These are phyloP conservation scores for Paralichthys olivaceus DNA, from an alignment of 2,113 vertebrate genomes.

Conservation along the genomic window DNA sequence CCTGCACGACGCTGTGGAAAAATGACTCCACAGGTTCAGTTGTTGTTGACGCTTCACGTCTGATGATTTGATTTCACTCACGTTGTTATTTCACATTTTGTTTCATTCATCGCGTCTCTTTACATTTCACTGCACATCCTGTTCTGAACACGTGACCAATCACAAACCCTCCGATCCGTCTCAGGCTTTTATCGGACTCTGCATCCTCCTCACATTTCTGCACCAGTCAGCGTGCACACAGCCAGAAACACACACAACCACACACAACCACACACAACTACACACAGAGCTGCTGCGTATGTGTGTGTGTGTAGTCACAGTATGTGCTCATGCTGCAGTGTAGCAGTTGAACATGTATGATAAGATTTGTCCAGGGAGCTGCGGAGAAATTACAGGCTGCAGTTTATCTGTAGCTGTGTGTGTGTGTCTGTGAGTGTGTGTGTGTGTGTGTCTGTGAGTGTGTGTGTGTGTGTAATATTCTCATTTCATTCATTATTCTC, in stretches of 20 bases:
- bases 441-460: no score
- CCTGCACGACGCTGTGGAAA: no score
- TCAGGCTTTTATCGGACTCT: constrained; percentile 15
- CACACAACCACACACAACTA: neutral
- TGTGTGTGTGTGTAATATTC: neutral
- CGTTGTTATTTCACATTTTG: no score
- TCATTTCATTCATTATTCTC: no score
- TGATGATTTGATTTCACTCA: no score
- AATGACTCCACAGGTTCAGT: no score
- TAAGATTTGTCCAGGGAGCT: neutral
- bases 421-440: neutral
- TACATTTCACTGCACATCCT: neutral
- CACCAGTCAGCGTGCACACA: neutral
- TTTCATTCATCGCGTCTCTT: constrained; percentile 6
- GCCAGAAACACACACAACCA: neutral
- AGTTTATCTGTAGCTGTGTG: neutral
- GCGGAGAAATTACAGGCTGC: neutral
- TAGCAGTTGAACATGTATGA: neutral
- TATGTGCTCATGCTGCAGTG: neutral
- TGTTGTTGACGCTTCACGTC: no score
- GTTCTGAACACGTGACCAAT: neutral
- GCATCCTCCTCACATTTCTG: constrained; percentile 1
- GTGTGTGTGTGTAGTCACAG: neutral
- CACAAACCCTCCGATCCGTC: constrained; percentile 6
- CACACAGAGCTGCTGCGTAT: neutral